Conservation (phyloP, 2,888 invertebrate species). For the Hyppa rectilinea region DNA sequence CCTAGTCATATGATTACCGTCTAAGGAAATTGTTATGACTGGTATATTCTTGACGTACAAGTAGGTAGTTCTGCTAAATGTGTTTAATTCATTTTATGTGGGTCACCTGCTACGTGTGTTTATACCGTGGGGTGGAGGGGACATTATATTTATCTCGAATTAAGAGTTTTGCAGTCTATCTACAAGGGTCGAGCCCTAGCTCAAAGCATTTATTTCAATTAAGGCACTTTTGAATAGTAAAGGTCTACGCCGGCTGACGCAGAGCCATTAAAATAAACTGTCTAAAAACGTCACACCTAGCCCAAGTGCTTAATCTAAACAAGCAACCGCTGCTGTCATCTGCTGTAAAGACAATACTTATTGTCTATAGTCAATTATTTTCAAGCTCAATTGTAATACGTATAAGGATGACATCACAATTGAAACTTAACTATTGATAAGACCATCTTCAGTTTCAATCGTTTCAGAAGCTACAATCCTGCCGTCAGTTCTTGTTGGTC, state of each 20-base stretch:
- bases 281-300: background rate
- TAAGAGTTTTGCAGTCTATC: background rate
- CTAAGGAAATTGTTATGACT: slow-evolving; percentile 7
- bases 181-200: background rate
- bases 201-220: background rate
- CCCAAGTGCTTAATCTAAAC: background rate
- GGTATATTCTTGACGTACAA: background rate
- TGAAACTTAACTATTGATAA: background rate
- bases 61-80: too few relatives aligned
- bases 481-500: background rate
- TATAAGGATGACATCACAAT: background rate
- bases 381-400: background rate
- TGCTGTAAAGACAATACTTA: background rate
- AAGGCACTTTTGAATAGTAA: background rate
- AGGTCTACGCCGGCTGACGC: background rate
- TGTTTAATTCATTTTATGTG: background rate
- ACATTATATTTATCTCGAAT: background rate
- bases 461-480: background rate
- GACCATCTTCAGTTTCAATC: background rate
- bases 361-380: background rate
- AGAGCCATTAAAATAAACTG: background rate
- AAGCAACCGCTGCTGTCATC: background rate
- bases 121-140: too few relatives aligned
- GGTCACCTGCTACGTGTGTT: background rate
- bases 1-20: background rate